Percentiles rank a stretch among this genome's conserved stretches.
Evolutionary conservation across 1,140 invertebrate species (phyloP).

Genomic region (Drosophila setifemur): DNA sequence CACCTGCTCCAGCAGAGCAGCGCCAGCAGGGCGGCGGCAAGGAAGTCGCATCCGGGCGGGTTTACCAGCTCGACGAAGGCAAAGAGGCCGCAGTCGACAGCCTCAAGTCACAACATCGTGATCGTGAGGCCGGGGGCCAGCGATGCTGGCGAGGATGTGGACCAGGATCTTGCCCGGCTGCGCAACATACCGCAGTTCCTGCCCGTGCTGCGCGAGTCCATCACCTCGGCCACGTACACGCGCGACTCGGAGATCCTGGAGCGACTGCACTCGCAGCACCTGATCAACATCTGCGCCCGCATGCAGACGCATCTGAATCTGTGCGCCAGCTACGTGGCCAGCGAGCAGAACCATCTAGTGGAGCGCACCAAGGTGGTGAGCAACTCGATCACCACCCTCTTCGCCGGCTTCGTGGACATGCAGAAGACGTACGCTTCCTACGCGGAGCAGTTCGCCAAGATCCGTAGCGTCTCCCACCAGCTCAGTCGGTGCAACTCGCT

Average conservation of each 20-base stretch:
- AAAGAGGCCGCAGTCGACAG: slow-evolving; percentile 69
- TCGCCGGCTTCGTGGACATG: slow-evolving; percentile 88
- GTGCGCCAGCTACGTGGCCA: slow-evolving; percentile 88
- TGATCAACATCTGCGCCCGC: slow-evolving; percentile 70
- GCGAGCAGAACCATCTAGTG: slow-evolving; percentile 88
- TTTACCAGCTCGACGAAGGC: slow-evolving; percentile 56
- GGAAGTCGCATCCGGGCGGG: slow-evolving; percentile 58
- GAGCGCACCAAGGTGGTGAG: slow-evolving; percentile 89
- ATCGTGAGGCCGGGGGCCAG: slow-evolving; percentile 90
- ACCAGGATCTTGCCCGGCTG: slow-evolving; percentile 91
- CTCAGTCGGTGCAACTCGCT: slow-evolving; percentile 91
- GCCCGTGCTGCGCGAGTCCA: slow-evolving; percentile 94
- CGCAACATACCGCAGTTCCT: slow-evolving; percentile 94
- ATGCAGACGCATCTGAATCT: slow-evolving; percentile 86
- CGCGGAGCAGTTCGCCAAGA: slow-evolving; percentile 91
- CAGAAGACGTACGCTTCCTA: slow-evolving; percentile 93
- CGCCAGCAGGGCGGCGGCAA: slow-evolving; percentile 47
- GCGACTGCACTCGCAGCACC: slow-evolving; percentile 86
- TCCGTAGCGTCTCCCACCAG: slow-evolving; percentile 90
- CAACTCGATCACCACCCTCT: slow-evolving; percentile 87
- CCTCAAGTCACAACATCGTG: slow-evolving; percentile 88
- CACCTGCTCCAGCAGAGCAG: slow-evolving; percentile 62
- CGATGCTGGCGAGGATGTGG: slow-evolving; percentile 87
- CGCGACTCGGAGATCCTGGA: slow-evolving; percentile 94
- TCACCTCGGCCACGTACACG: slow-evolving; percentile 91